Evolutionary conservation across 2,797 vertebrate genomes (phyloP).

Genomic region (Helicolenus hilgendorfi): DNA sequence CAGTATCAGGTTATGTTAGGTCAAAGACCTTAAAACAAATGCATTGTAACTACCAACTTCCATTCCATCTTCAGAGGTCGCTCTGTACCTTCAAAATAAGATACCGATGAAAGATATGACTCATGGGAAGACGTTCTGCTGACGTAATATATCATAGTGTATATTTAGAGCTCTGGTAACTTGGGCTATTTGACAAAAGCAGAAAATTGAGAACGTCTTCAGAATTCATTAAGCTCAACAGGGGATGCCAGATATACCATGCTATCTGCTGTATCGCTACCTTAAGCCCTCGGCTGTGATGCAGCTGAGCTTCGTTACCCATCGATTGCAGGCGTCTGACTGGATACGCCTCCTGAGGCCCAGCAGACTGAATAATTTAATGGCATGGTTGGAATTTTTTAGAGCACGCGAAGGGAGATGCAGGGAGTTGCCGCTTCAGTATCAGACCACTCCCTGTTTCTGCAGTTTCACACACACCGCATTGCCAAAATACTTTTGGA

Average conservation of each 20-base stretch:
- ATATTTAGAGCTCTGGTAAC: not conserved
- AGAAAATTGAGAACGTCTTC: not conserved
- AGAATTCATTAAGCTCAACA: not conserved
- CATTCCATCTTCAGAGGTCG: not conserved
- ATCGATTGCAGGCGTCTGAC: constrained; percentile 48
- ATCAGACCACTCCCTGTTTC: constrained; percentile 5
- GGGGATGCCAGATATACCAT: not conserved
- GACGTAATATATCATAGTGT: not conserved
- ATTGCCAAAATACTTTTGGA: not conserved
- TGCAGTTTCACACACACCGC: not conserved
- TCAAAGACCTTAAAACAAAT: not conserved
- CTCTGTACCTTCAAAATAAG: not conserved
- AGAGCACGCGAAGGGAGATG: not conserved
- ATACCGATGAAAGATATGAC: not conserved
- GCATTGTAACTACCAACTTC: not conserved
- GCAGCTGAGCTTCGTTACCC: not conserved
- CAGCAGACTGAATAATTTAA: constrained; percentile 70
- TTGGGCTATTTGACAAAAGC: not conserved
- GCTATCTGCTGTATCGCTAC: not conserved
- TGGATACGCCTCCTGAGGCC: constrained; percentile 1
- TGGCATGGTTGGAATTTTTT: constrained; percentile 32
- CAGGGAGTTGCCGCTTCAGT: not conserved
- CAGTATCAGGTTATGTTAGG: not conserved
- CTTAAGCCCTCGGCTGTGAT: not conserved
- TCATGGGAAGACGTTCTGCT: not conserved